These are phyloP conservation scores for Castor canadensis DNA, from an alignment of 2,113 vertebrate species.

Conservation along the genomic window DNA sequence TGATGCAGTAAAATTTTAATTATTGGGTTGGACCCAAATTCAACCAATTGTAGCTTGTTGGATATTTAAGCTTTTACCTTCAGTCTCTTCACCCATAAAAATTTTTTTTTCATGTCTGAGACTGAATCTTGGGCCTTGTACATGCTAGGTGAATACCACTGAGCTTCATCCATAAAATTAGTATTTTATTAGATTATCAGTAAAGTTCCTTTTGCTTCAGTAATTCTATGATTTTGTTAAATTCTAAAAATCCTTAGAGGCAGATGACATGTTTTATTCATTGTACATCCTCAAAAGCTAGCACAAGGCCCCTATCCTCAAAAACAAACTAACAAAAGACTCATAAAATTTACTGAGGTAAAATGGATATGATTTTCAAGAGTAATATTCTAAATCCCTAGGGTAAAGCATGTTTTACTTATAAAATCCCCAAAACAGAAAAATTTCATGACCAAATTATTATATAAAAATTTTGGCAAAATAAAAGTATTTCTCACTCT, in stretches of 20 bases:
- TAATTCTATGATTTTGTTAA: constrained; percentile 19
- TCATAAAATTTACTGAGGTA: background rate
- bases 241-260: background rate
- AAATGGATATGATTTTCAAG: constrained; percentile 28
- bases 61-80: constrained; percentile 1
- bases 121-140: too few species aligned
- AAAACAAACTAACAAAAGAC: background rate
- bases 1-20: background rate
- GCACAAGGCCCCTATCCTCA: background rate
- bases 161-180: constrained; percentile 1
- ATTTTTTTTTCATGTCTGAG: too few species aligned
- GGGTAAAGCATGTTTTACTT: constrained; percentile 29
- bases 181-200: background rate
- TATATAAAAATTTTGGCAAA: constrained; percentile 43
- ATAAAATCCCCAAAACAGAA: background rate
- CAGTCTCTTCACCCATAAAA: background rate
- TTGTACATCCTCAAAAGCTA: background rate
- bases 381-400: background rate
- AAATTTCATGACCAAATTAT: background rate
- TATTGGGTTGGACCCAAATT: background rate
- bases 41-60: background rate
- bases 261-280: background rate
- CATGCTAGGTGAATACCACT: too few species aligned
- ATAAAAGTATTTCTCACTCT: background rate
- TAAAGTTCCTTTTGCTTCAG: background rate